Evolutionary conservation across 2,113 vertebrate species (phyloP), one percentile per base, ranked within the genome.

Genomic region (Mugil cephalus): DNA sequence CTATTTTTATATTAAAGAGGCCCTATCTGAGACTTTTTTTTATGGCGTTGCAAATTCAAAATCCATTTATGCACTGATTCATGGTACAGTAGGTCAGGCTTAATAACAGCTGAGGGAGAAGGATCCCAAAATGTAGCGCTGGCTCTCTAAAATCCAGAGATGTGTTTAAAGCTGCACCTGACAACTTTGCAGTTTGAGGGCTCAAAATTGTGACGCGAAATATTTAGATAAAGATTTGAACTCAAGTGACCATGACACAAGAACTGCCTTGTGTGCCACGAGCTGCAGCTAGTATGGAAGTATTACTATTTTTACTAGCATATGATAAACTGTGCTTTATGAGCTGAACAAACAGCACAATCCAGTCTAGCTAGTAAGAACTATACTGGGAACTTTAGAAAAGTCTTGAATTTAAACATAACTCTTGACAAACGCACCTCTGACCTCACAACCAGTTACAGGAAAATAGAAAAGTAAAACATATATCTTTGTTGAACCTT

Each of bases 1-100:
- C 1, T 35, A 21, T 60, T 65, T 46, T 30, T 40, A 46, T 19
- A 45, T 39, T 52, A 60, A 58, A n/a, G 60, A 11, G 52, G 43
- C 39, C 46, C 15, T 1, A 3, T 53, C 34, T 69, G 54, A 76
- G 47, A 21, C 8, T 50, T 40, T 55, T 47, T 7, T 34, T 45
- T 60, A 21, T 21, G 1, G 12, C 3, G 62, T 48, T 17, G 40
- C 6, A 42, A 70, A 62, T 46, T 15, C 2, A 30, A 67, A 24
- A 30, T 38, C 21, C 1, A 39, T 14, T 8, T 4, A 58, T 40
- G 30, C 18, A 58, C 30, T 58, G 11, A 72, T 47, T 55, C 19
- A 60, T 35, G 4, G n/a, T 43, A n/a, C 21, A 74, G 53, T 52
- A 43, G 10, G 48, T 30, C 6, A 1, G 8, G 47, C 39, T 45